Base-by-base conservation (phyloP, 2,113 vertebrate species). In the Catharus fuscescens region DNA sequence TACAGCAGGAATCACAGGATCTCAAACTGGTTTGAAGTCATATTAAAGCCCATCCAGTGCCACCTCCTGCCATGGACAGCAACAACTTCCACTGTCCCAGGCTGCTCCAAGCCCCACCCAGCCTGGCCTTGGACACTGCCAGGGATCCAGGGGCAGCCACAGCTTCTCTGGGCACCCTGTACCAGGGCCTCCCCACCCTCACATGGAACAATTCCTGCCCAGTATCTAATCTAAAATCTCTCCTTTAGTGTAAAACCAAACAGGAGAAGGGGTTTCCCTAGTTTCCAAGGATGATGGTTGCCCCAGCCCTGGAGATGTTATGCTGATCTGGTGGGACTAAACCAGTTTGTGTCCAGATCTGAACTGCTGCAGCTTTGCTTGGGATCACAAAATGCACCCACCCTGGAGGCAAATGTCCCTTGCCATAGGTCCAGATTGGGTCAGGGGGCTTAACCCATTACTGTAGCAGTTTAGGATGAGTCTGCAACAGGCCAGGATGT, bases 61-160 rank as follows among this genome's bases (percentile, higher is more conserved):
- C 38, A 29, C 7, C 6, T 8, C 10, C 29, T 53, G 28, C 53
- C 45, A 11, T 7, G 23, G 34, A 6, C 53, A 66, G 28, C 38
- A 38, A 47, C 53, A 21, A 5, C 29, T 76, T 4, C 14, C 54
- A 34, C 25, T 14, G 0, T 3, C 29, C 78, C 54, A 47, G 29
- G 4, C 0, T 53, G 40, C 54, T 76, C 29, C 54, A 15, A 32
- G 26, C 21, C 31, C n/a, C 0, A 0, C 5, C 61, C 86, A 65
- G 0, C 52, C 24, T 67, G 61, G 9, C 20, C 9, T 53, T 29
- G 70, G 29, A 0, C 47, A 6, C 25, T 82, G 0, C 8, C 62
- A 61, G n/a, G 44, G 53, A 40, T 47, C 21, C 54, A 52, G 70
- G 70, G 17, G 19, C 70, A 74, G 45, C 69, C 45, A n/a, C 53